Evolutionary conservation across 1,140 invertebrate species (phyloP), one percentile per base, ranked within the genome.

Genomic region (Drosophila jambulina): DNA sequence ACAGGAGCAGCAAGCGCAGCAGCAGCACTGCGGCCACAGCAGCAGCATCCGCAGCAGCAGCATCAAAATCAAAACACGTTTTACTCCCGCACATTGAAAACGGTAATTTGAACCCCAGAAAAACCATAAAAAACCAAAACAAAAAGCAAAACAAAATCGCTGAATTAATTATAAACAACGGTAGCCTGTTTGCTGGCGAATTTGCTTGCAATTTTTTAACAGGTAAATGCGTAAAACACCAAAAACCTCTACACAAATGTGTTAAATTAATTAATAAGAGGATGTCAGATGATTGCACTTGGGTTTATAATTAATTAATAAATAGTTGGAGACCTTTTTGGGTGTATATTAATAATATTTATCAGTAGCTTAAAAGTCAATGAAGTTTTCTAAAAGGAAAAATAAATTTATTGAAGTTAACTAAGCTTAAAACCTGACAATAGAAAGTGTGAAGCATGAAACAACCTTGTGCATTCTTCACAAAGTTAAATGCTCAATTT

Each of bases 31-130:
- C 34, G 45, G n/a, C 51, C n/a, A 12, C 62, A 45, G 59, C 59
- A 27, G 23, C 63, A 34, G 10, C 57, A 53, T 32, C 46, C 34
- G 23, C 68, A 38, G 49, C 42, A 49, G 60, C 45, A 59, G 32
- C 36, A 42, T 46, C 38, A 67, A 65, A 67, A 76, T 58, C 27
- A 58, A 56, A 77, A 77, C 51, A 77, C 61, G 71, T 77, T 77
- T 77, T 77, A 77, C 56, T 67, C 63, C 51, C 74, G 75, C 56
- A 68, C 74, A 62, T 74, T 72, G 70, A 74, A 72, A 74, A 74
- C 70, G 70, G 70, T 71, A 78, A 69, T 77, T 62, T 70, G 58
- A 78, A 75, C 53, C 46, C 58, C 59, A 32, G 40, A 72, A 75
- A 62, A 56, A 59, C 21, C 49, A 56, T 27, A 54, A 36, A 36